Evolutionary conservation across 2,888 invertebrate species (phyloP), one percentile per base, ranked within the genome.

Genomic region (Eupithecia centaureata): DNA sequence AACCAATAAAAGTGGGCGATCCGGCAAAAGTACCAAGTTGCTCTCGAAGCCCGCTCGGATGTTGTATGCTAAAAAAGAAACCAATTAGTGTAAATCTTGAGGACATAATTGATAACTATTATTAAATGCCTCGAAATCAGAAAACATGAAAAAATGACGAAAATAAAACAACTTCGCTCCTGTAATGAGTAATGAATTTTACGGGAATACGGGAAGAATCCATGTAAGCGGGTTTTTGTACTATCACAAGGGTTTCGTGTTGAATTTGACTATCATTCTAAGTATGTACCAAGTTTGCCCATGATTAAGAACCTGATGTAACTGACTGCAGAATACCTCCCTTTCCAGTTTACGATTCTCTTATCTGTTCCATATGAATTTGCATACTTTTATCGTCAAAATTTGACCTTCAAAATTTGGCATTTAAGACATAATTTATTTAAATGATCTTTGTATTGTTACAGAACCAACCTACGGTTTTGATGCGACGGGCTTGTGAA

Each of bases 401-500:
- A 42, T 42, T 42, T 8, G 8, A n/a, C 18, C 42, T 18, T 27
- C 10, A 8, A 38, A 1, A 27, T 7, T 27, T 59, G 13, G 22
- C 52, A 30, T 27, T 32, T 25, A 5, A n/a, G n/a, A 27, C 22
- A 12, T 0, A 52, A 2, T 28, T 63, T 61, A 22, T 8, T 35
- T 5, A 52, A 47, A 28, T 32, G 10, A 60, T 56, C 35, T 70
- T 32, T 72, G 32, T 52, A 32, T 73, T 75, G 74, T 75, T 89
- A 47, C 81, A 89, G 73, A 90, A 90, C 69, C 92, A 92, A 73
- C 89, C 90, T 0, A 89, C 91, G 57, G 65, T 82, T 74, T 76
- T 90, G 72, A 91, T 87, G 87, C 84, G 83, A 59, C 89, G 91
- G 2, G 92, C 91, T 10, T 91, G 91, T 72, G 91, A 92, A 73